Evolutionary conservation across 2,113 vertebrate species (phyloP).

Genomic region (Calidris pygmaea): DNA sequence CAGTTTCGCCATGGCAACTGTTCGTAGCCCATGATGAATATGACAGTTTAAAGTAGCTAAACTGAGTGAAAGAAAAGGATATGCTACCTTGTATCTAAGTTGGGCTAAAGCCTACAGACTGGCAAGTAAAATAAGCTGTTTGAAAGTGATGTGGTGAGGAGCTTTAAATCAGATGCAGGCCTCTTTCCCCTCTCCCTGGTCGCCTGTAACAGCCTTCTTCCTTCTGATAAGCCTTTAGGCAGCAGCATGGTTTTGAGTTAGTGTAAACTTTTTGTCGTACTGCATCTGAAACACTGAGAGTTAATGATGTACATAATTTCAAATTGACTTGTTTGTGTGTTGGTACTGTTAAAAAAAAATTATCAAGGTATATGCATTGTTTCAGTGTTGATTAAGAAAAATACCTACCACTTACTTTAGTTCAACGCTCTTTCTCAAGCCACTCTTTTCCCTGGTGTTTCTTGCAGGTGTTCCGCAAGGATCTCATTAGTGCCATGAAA

Average conservation of each 20-base stretch:
- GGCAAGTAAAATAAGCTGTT: background rate
- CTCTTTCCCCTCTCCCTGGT: background rate
- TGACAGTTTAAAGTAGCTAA: background rate
- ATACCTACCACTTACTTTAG: background rate
- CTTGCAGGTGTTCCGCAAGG: conserved; percentile 94
- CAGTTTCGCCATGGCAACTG: background rate
- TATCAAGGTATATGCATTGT: background rate
- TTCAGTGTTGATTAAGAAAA: background rate
- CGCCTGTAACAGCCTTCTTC: background rate
- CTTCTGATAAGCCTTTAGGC: background rate
- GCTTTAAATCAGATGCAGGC: background rate
- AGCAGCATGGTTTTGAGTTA: background rate
- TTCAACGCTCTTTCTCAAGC: accelerated
- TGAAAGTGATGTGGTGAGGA: background rate
- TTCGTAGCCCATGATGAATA: background rate
- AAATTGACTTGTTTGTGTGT: background rate
- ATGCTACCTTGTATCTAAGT: background rate
- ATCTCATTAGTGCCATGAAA: conserved; percentile 99
- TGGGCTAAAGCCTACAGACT: background rate
- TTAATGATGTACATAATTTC: background rate
- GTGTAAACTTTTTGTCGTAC: background rate
- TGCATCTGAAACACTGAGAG: background rate
- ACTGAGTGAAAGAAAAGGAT: background rate
- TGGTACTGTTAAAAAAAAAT: background rate
- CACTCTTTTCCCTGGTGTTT: background rate